Base-by-base conservation (phyloP, 2,113 vertebrate genomes). In the human (Homo sapiens) region DNA sequence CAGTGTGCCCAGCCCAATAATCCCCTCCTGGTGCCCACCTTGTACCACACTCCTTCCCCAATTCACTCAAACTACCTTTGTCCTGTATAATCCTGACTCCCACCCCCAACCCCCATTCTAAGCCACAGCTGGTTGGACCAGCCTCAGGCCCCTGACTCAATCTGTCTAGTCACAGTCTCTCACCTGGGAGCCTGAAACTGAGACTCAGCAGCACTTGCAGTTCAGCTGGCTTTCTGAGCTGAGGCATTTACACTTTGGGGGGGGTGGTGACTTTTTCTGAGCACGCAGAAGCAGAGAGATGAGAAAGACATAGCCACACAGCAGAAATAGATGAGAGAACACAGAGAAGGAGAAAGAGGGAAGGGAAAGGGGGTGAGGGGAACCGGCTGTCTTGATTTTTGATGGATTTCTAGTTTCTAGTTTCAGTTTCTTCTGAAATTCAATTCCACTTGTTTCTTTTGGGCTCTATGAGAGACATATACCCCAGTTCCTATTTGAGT, bases 101-200 rank as follows among this genome's bases (percentile, higher is more conserved):
- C 6, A 40, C 1, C 6, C 9, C 30, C 12, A 13, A 1, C 10
- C 35, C 38, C 20, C 1, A 0, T 27, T 64, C 48, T 5, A 9
- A 52, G 57, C 25, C 59, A 89, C n/a, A 50, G 79, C 1, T 73
- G 30, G 70, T 18, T 17, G 64, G 52, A 55, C 7, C 68, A 70
- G 20, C 27, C 14, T 68, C 10, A 50, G 18, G 50, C 7, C 6
- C 2, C 27, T 52, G 59, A 57, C 35, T 11, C 8, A 59, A n/a
- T 45, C 5, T 45, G 2, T 50, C 2, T 18, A 27, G 40, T 32
- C 14, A 27, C 3, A 22, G 1, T 78, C 61, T 93, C 40, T 32
- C 40, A 73, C 3, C 40, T 55, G 61, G 43, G 22, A 79, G 45
- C 57, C 32, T 48, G 50, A 27, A 83, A 70, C 70, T n/a, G 8